Evolutionary conservation across 2,888 invertebrate species (phyloP).

Genomic region (Troglohyphantes excavatus): DNA sequence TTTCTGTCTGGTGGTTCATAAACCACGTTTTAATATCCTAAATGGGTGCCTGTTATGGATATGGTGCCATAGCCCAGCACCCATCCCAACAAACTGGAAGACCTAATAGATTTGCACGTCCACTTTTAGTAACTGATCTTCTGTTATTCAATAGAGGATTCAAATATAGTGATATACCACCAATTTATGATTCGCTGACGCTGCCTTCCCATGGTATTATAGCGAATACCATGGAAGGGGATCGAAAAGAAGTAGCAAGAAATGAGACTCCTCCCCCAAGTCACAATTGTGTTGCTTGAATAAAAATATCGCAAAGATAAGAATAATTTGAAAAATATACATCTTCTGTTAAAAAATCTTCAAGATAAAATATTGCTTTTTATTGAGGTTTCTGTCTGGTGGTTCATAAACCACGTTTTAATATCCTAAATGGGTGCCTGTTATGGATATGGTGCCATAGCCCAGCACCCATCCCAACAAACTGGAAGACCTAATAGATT

Average conservation of each 20-base stretch:
- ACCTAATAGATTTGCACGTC: constrained; percentile 1
- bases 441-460: not conserved
- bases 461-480: not conserved
- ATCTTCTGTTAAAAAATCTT: no score
- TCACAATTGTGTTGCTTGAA: constrained; percentile 37
- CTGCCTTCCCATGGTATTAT: no score
- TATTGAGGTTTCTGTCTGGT: no score
- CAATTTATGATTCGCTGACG: constrained; percentile 32
- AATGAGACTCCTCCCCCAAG: constrained; percentile 61
- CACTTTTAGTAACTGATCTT: constrained; percentile 15
- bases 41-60: not conserved
- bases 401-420: no score
- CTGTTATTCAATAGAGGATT: constrained; percentile 29
- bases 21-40: no score
- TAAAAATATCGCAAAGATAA: not conserved
- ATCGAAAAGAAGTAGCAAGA: not conserved
- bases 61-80: not conserved
- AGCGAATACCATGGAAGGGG: not conserved
- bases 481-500: not conserved
- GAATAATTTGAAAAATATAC: not conserved
- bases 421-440: no score
- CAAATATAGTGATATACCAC: constrained; percentile 19
- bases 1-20: no score
- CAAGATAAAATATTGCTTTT: no score
- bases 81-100: not conserved